Evolutionary conservation across 2,888 invertebrate species (phyloP).

Genomic region (Philopedon plagiatum): DNA sequence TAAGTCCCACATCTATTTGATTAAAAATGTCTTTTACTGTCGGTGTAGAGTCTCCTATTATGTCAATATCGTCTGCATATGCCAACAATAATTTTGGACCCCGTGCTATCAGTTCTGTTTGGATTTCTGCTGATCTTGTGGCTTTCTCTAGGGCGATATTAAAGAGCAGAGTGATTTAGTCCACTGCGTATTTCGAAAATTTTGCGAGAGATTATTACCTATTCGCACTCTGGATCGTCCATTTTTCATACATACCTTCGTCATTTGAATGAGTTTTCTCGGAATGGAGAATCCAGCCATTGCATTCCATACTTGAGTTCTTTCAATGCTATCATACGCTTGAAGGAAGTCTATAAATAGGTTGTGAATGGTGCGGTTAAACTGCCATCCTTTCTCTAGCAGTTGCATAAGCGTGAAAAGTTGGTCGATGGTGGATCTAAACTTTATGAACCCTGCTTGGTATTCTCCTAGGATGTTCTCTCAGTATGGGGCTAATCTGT

Average conservation of each 20-base stretch:
- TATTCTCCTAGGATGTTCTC: conserved; percentile 16
- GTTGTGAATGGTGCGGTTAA: conserved; percentile 30
- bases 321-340: conserved; percentile 43
- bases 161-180: background rate
- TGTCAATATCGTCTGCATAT: no score
- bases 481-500: background rate
- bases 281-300: conserved; percentile 45
- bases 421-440: conserved; percentile 25
- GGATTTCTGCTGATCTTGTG: no score
- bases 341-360: conserved; percentile 49
- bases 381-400: conserved; percentile 45
- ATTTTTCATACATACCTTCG: conserved; percentile 30
- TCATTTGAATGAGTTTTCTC: conserved; percentile 33
- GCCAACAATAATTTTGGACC: no score
- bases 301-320: conserved; percentile 33
- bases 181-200: background rate
- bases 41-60: background rate
- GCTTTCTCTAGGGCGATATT: no score
- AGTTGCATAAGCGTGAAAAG: conserved; percentile 34
- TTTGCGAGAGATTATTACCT: conserved; percentile 11
- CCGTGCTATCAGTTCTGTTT: no score
- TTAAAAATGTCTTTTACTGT: conserved; percentile 11
- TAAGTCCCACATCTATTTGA: background rate
- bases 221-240: conserved; percentile 19
- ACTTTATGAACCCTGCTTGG: conserved; percentile 26